Conservation (phyloP, 2,888 invertebrate genomes). For the Apotomis turbidana region DNA sequence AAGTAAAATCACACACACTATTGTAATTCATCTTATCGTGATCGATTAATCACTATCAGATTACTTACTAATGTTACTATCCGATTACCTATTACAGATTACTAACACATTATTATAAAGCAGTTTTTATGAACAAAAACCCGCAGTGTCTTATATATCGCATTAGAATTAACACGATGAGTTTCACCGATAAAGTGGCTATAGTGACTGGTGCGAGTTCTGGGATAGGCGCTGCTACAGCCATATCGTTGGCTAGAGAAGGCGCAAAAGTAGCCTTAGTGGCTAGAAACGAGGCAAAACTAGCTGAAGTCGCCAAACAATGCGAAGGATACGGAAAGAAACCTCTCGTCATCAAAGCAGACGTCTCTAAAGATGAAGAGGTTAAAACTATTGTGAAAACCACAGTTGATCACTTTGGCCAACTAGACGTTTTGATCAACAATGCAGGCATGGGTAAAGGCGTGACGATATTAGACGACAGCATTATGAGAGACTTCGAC, state of each 20-base stretch:
- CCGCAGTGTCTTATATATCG: not conserved
- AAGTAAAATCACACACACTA: too few species aligned
- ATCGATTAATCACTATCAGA: too few species aligned
- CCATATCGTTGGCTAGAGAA: constrained; percentile 39
- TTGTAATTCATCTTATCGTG: too few species aligned
- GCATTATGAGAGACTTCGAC: constrained; percentile 37
- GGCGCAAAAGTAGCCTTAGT: constrained; percentile 26
- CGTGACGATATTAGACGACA: constrained; percentile 21
- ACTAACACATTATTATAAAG: too few species aligned
- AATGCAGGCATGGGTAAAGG: constrained; percentile 39
- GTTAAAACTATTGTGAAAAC: constrained; percentile 32
- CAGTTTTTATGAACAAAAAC: too few species aligned
- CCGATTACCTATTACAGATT: too few species aligned
- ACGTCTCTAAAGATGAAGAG: constrained; percentile 42
- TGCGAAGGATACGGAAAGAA: constrained; percentile 31
- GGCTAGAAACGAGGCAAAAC: constrained; percentile 23
- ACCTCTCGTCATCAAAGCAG: constrained; percentile 40
- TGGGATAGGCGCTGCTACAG: constrained; percentile 58
- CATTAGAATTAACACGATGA: constrained; percentile 3
- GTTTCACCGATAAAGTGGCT: constrained; percentile 42
- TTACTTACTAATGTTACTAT: too few species aligned
- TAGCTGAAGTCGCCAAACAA: constrained; percentile 27
- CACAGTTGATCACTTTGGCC: constrained; percentile 39
- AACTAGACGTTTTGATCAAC: constrained; percentile 43
- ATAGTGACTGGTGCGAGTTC: constrained; percentile 58